Evolutionary conservation across 2,113 vertebrate genomes (phyloP).

Genomic region (Suricata suricatta): DNA sequence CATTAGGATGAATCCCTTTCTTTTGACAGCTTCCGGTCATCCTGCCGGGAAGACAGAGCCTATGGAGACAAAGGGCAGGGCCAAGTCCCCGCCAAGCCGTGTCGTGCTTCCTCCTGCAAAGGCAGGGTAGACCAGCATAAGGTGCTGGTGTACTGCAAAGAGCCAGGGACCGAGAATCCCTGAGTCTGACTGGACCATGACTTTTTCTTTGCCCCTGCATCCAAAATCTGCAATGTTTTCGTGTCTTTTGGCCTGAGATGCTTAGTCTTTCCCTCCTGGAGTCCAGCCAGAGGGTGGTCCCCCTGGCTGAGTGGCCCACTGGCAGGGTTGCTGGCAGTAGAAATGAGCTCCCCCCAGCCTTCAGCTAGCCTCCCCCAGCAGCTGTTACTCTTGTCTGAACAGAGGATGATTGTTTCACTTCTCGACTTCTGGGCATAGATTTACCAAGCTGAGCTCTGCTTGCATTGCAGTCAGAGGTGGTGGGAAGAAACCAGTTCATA

Average conservation of each 20-base stretch:
- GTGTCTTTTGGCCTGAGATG: neutral
- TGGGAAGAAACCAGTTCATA: neutral
- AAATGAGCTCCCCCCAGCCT: neutral
- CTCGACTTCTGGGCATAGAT: conserved; percentile 6
- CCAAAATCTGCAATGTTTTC: neutral
- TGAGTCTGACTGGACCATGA: neutral
- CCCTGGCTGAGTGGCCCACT: neutral
- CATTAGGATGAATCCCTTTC: neutral
- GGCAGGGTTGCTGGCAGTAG: neutral
- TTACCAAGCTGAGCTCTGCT: neutral
- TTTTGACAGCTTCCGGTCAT: neutral
- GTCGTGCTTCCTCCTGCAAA: neutral
- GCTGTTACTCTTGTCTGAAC: conserved; percentile 11
- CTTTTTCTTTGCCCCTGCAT: neutral
- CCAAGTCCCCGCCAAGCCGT: neutral
- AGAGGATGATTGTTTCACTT: conserved; percentile 26
- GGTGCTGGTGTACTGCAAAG: neutral
- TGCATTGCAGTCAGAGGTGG: conserved; percentile 4
- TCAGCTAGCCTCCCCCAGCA: neutral
- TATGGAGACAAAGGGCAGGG: neutral
- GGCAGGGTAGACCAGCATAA: neutral
- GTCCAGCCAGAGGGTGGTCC: neutral
- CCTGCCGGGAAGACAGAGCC: neutral
- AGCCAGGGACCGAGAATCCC: neutral
- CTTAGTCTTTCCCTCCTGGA: neutral